Conservation (phyloP, 2,888 invertebrate species). For the Emmelina monodactyla region DNA sequence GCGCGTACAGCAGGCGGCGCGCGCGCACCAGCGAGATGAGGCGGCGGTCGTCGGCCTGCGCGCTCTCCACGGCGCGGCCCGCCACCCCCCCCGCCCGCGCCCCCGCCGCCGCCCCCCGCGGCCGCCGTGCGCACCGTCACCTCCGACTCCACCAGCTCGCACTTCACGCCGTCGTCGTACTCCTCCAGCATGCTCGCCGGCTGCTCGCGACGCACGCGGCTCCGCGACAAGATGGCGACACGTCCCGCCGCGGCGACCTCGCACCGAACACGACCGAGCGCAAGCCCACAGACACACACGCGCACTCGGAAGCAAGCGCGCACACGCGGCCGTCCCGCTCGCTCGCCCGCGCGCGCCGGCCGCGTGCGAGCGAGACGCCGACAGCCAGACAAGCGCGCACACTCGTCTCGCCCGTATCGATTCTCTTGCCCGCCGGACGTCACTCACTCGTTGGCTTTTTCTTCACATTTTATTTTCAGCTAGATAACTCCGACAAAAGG, state of each 20-base stretch:
- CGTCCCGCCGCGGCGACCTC: conserved; percentile 17
- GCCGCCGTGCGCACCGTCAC: conserved; percentile 7
- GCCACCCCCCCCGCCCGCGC: conserved; percentile 20
- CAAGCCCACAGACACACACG: conserved; percentile 52
- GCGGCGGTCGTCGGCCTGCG: conserved; percentile 51
- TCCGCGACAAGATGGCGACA: background rate
- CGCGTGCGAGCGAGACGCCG: conserved; percentile 21
- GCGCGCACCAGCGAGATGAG: conserved; percentile 47
- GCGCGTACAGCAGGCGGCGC: conserved; percentile 47
- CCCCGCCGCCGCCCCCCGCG: conserved; percentile 8
- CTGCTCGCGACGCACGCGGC: too few relatives aligned
- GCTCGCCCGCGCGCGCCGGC: conserved; percentile 16
- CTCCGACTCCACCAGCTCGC: background rate
- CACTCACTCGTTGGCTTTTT: conserved; percentile 6
- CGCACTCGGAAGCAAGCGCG: conserved; percentile 43
- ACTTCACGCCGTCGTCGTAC: background rate
- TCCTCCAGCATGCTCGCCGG: too few relatives aligned
- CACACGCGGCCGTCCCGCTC: conserved; percentile 31
- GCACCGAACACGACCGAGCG: conserved; percentile 38
- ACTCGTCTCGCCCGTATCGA: conserved; percentile 33
- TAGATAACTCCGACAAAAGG: background rate
- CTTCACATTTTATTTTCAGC: conserved; percentile 11
- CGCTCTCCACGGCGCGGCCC: conserved; percentile 44
- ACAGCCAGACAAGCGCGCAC: conserved; percentile 51
- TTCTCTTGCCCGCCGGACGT: conserved; percentile 19